A percentile compares a stretch with the other conserved stretches of the same genome.
Conservation (phyloP, 1,140 invertebrate species). For the Stegodyphus mimosarum region DNA sequence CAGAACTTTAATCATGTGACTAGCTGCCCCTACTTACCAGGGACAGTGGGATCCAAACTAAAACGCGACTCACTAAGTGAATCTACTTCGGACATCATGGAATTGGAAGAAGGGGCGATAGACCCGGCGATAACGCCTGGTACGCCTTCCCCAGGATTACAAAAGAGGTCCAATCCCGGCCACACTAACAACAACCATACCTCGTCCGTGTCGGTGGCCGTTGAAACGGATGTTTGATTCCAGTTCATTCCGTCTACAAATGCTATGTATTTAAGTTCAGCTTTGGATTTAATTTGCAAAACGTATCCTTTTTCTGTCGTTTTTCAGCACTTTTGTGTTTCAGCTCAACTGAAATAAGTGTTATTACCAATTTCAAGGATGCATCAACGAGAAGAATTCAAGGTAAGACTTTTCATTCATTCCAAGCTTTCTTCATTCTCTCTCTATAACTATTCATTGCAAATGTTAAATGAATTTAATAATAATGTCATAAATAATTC, state of each 20-base stretch:
- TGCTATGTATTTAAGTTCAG: slow-evolving; percentile 33
- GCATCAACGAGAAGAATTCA: too few relatives aligned
- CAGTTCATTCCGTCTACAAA: slow-evolving; percentile 21
- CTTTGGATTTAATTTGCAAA: slow-evolving; percentile 35
- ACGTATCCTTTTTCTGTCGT: slow-evolving; percentile 43
- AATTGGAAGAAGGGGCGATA: slow-evolving; percentile 34
- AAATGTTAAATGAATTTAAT: too few relatives aligned
- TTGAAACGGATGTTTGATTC: slow-evolving; percentile 49
- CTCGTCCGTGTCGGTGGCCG: slow-evolving; percentile 55
- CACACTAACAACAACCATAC: slow-evolving; percentile 50
- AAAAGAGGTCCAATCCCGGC: slow-evolving; percentile 43
- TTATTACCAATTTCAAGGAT: not conserved
- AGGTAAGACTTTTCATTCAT: too few relatives aligned
- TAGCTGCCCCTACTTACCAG: slow-evolving; percentile 94
- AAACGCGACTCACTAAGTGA: slow-evolving; percentile 57
- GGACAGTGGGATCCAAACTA: slow-evolving; percentile 77
- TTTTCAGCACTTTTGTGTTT: not conserved
- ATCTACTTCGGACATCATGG: slow-evolving; percentile 59
- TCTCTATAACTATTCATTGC: too few relatives aligned
- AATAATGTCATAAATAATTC: too few relatives aligned
- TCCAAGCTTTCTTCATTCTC: too few relatives aligned
- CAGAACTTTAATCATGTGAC: slow-evolving; percentile 98
- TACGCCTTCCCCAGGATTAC: slow-evolving; percentile 25
- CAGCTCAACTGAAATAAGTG: not conserved
- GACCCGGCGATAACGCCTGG: not conserved